Evolutionary conservation across 2,888 invertebrate genomes (phyloP), one percentile per base, ranked within the genome.

Genomic region (Andrena fulva): DNA sequence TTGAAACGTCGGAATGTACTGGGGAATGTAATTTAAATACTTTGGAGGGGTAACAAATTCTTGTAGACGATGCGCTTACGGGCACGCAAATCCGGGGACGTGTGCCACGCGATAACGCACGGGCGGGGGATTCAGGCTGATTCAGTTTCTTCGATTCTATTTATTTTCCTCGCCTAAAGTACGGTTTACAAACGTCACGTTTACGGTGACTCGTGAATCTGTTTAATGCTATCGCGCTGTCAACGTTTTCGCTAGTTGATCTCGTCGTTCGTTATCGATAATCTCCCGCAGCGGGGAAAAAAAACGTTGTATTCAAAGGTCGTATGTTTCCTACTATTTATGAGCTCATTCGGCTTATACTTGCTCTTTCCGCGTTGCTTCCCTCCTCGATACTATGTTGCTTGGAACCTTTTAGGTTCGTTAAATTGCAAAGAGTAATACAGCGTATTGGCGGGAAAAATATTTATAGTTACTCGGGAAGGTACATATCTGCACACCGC

Each of bases 141-240:
- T 91, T 90, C 89, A 87, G 82, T 81, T 91, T 87, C 85, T 82
- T 62, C 83, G 82, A 67, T 85, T 70, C 80, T 29, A 52, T 74
- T 74, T 59, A 70, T 77, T 77, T 66, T 64, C 68, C 68, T 73
- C 82, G 27, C 35, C 66, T 66, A 24, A 52, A 68, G 54, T 64
- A 42, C 77, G 77, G 56, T 82, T 85, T 77, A 79, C 68, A 78
- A 64, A 24, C 52, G 74, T 68, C 66, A 20, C 79, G 31, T 67
- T 59, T 63, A 33, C 63, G 70, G 56, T 52, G 56, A 75, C 75
- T 66, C 66, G 76, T 73, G 76, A 77, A 79, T 77, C 60, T 73
- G 84, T 86, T 86, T 86, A 83, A 76, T 64, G 76, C 71, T 80
- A 80, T 86, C 86, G 70, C 29, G 33, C 20, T 59, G 78, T 80